Evolutionary conservation across 2,797 vertebrate species (phyloP).

Genomic region (Percopsis omiscomaycus): DNA sequence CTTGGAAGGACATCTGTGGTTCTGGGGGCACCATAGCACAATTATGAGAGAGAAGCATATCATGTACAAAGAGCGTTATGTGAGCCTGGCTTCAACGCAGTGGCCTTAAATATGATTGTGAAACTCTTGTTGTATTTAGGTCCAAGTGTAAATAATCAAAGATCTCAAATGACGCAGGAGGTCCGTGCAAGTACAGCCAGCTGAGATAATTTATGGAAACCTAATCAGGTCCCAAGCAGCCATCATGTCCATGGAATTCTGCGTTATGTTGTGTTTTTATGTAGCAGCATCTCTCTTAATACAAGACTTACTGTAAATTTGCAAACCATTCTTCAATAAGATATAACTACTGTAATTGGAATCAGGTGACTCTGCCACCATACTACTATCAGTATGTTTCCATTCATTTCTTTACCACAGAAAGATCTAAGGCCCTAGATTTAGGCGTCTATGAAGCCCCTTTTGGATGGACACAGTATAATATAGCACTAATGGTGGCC

Average conservation of each 20-base stretch:
- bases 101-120: slow-evolving; percentile 23
- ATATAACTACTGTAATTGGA: slow-evolving; percentile 26
- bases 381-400: slow-evolving; percentile 20
- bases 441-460: too few relatives aligned
- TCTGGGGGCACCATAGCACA: too few relatives aligned
- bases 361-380: slow-evolving; percentile 8
- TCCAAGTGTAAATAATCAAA: slow-evolving; percentile 68
- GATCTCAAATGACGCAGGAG: slow-evolving; percentile 60
- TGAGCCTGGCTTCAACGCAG: slow-evolving; percentile 52
- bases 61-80: too few relatives aligned
- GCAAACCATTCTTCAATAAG: slow-evolving; percentile 17
- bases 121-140: slow-evolving; percentile 63
- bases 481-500: too few relatives aligned
- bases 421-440: too few relatives aligned
- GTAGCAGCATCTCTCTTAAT: slow-evolving; percentile 34
- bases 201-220: slow-evolving; percentile 76
- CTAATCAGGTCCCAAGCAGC: slow-evolving; percentile 46
- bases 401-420: slow-evolving; percentile 11
- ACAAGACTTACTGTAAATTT: slow-evolving; percentile 26
- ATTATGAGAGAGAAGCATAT: too few relatives aligned
- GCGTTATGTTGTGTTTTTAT: slow-evolving; percentile 32
- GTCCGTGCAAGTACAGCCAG: slow-evolving; percentile 64
- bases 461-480: too few relatives aligned
- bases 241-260: slow-evolving; percentile 54
- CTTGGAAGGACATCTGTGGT: too few relatives aligned